Percentiles rank a stretch among this genome's conserved stretches.
Conservation (phyloP, 2,113 vertebrate species). For the Zeus faber region DNA sequence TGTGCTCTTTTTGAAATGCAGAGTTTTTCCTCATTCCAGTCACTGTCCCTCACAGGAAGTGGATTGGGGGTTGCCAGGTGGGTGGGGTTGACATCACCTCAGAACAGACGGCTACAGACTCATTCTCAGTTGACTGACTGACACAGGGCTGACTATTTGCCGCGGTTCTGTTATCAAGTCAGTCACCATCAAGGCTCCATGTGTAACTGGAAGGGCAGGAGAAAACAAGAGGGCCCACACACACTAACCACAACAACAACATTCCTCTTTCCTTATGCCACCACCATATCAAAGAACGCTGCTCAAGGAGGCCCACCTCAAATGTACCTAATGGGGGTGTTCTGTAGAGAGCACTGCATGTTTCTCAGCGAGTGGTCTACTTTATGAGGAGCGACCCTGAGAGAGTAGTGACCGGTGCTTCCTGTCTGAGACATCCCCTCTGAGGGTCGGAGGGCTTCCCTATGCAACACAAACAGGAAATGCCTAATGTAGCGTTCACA, state of each 20-base stretch:
- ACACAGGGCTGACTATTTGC: too few species aligned
- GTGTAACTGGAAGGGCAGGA: neutral
- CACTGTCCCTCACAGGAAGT: too few species aligned
- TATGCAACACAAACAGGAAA: slow-evolving; percentile 62
- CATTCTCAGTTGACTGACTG: too few species aligned
- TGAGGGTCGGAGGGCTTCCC: slow-evolving; percentile 29
- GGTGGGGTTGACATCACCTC: slow-evolving; percentile 5
- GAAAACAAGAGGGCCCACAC: slow-evolving; percentile 21
- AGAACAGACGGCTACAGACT: neutral
- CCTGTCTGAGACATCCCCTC: slow-evolving; percentile 38
- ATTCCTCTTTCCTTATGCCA: slow-evolving; percentile 11
- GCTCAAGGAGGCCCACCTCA: neutral
- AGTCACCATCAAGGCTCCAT: slow-evolving; percentile 26
- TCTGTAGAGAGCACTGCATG: slow-evolving; percentile 7
- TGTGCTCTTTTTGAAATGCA: slow-evolving; percentile 45
- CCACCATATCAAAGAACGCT: slow-evolving; percentile 27
- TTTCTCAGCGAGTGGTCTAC: slow-evolving; percentile 14
- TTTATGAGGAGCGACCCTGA: slow-evolving; percentile 45
- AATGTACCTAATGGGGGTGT: neutral
- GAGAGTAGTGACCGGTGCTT: slow-evolving; percentile 36
- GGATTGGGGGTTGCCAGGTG: too few species aligned
- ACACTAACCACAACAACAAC: slow-evolving; percentile 33
- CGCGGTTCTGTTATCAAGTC: too few species aligned
- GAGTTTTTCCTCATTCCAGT: slow-evolving; percentile 43
- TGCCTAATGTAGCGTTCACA: slow-evolving; percentile 53